Conservation (phyloP, 30 jellyfish, hydroid and myxozoan genomes). For the Catostylus mosaicus region DNA sequence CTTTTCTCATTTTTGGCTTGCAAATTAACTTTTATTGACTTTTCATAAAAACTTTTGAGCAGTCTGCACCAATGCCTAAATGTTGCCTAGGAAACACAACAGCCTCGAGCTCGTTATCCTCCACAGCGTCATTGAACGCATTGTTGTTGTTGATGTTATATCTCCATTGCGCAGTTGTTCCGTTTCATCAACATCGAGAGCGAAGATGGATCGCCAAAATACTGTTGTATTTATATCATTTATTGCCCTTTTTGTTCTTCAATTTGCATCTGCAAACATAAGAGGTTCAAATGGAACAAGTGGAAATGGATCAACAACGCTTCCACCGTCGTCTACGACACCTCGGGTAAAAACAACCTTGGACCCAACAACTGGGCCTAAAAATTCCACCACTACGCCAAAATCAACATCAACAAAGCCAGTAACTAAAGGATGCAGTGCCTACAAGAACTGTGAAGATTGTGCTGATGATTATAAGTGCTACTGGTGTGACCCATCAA, state of each 20-base stretch:
- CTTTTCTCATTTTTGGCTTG: slow-evolving; percentile 17
- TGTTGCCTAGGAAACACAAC: slow-evolving; percentile 11
- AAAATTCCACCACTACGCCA: slow-evolving; percentile 2
- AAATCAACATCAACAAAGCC: slow-evolving; percentile 38
- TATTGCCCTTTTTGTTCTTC: not conserved
- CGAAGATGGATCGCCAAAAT: not conserved
- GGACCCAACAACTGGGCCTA: slow-evolving; percentile 7
- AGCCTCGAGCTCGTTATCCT: slow-evolving; percentile 17
- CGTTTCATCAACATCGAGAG: not conserved
- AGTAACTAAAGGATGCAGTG: slow-evolving; percentile 48
- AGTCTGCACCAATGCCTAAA: not conserved
- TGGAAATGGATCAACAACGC: slow-evolving; percentile 14
- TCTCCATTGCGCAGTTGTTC: not conserved
- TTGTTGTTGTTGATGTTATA: not conserved
- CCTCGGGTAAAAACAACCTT: not conserved
- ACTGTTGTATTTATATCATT: not conserved
- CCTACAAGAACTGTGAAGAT: slow-evolving; percentile 45
- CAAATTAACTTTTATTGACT: not conserved
- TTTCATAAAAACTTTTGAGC: not conserved
- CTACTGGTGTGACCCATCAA: slow-evolving; percentile 94
- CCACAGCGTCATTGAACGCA: not conserved
- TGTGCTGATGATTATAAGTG: slow-evolving; percentile 79
- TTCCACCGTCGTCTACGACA: not conserved
- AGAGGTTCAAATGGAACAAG: not conserved
- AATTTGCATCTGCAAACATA: not conserved